phyloP scores from a whole-genome alignment of 2,888 invertebrate genomes.

The Hofmannophila pseudospretella region DNA sequence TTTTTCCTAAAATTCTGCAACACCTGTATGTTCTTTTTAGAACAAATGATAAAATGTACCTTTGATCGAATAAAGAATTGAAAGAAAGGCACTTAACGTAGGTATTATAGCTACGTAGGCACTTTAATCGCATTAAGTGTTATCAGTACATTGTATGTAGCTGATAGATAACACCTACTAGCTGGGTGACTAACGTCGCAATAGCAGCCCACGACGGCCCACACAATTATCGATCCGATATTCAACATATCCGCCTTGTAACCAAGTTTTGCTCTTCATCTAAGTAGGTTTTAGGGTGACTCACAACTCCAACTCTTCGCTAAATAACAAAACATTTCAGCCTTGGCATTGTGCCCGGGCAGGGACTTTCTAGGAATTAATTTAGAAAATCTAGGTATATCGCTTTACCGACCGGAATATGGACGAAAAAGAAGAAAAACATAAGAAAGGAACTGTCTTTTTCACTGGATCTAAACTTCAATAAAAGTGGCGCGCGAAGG shows the following conservation, averaged over 20 bases:
- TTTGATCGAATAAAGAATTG: too few relatives aligned
- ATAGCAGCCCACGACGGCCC: constrained; percentile 1
- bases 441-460: too few relatives aligned
- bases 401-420: too few relatives aligned
- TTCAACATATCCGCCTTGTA: not conserved
- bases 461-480: too few relatives aligned
- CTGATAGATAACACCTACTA: not conserved
- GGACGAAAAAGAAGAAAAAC: too few relatives aligned
- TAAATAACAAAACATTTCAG: not conserved
- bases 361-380: not conserved
- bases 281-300: not conserved
- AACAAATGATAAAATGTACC: too few relatives aligned
- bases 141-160: not conserved
- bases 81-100: too few relatives aligned
- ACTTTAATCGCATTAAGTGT: not conserved
- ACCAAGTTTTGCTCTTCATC: not conserved
- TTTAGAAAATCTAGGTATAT: too few relatives aligned
- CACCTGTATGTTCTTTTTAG: too few relatives aligned
- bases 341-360: not conserved
- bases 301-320: not conserved
- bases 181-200: not conserved
- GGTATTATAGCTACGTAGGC: too few relatives aligned
- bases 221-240: constrained; percentile 1
- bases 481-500: too few relatives aligned
- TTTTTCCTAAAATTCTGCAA: too few relatives aligned